Percentiles rank a stretch among this genome's conserved stretches.
Conservation (phyloP, 1,140 invertebrate species). For the Chlorops oryzae region DNA sequence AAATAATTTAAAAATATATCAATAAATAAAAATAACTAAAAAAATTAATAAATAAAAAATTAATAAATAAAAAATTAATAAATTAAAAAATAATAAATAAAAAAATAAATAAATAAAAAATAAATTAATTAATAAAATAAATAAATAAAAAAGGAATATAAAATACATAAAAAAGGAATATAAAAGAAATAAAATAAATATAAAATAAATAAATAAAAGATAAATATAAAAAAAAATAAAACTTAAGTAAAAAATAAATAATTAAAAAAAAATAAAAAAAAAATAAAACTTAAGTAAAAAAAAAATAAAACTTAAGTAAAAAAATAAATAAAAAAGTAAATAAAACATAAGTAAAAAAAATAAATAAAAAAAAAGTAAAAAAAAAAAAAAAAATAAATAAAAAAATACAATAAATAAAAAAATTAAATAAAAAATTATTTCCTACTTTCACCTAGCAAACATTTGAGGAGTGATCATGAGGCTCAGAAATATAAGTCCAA, state of each 20-base stretch:
- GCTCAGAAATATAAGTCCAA: too few relatives aligned
- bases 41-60: too few relatives aligned
- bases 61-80: slow-evolving; percentile 14
- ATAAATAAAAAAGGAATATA: not conserved
- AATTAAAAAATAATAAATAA: not conserved
- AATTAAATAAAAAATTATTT: not conserved
- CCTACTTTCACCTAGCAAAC: too few relatives aligned
- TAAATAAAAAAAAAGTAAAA: not conserved
- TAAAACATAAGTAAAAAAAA: not conserved
- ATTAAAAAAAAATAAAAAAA: not conserved
- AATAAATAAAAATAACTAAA: too few relatives aligned
- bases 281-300: not conserved
- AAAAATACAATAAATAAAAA: not conserved
- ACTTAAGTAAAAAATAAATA: not conserved
- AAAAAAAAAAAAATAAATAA: not conserved
- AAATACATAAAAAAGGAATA: not conserved
- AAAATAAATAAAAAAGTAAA: not conserved
- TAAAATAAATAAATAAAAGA: not conserved
- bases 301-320: not conserved
- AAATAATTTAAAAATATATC: too few relatives aligned
- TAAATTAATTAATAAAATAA: not conserved
- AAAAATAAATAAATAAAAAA: not conserved
- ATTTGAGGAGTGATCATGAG: too few relatives aligned
- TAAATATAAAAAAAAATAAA: not conserved
- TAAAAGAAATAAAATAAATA: not conserved